phyloP scores from a whole-genome alignment of 2,888 invertebrate genomes.

The Conistra vaccinii region DNA sequence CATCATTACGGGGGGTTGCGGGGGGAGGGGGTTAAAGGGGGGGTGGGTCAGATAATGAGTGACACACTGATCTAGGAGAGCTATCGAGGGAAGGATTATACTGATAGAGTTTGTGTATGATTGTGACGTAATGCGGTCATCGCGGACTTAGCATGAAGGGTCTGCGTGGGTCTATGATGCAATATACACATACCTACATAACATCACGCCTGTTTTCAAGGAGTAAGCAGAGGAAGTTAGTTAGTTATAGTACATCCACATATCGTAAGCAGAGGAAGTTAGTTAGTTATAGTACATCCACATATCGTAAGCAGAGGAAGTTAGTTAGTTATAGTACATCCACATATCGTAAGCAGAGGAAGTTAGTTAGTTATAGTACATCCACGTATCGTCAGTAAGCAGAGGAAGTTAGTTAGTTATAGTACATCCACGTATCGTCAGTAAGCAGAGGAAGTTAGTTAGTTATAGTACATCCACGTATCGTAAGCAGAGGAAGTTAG shows the following conservation, averaged over 20 bases:
- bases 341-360: too few species aligned
- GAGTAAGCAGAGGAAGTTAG: neutral
- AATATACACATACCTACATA: neutral
- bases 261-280: too few species aligned
- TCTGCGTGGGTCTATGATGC: neutral
- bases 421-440: too few species aligned
- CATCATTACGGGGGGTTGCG: constrained; percentile 64
- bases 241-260: neutral
- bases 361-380: too few species aligned
- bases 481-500: neutral
- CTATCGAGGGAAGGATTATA: constrained; percentile 45
- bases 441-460: too few species aligned
- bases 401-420: too few species aligned
- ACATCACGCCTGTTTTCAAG: neutral
- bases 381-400: too few species aligned
- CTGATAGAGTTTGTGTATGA: constrained; percentile 41
- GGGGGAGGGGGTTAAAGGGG: constrained; percentile 13
- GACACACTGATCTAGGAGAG: constrained; percentile 68
- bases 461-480: too few species aligned
- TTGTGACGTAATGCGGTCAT: constrained; percentile 30
- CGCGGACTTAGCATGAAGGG: neutral
- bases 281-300: too few species aligned
- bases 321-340: too few species aligned
- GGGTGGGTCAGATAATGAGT: constrained; percentile 64
- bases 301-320: too few species aligned